These are phyloP conservation scores for Zootoca vivipara DNA, from an alignment of 2,113 vertebrate species.

Conservation along the genomic window DNA sequence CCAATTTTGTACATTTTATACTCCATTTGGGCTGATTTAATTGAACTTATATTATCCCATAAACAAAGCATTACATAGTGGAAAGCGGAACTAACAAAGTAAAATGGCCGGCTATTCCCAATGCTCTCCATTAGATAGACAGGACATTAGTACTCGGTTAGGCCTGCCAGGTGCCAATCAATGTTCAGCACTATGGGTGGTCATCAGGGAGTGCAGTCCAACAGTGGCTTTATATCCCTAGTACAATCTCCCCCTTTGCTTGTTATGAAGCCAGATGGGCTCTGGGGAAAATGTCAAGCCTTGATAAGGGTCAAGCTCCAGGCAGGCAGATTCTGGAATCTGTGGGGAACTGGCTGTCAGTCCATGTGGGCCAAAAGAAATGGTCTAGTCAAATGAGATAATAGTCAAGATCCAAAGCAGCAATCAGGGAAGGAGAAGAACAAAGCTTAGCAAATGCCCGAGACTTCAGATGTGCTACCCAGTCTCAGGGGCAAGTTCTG, in stretches of 20 bases:
- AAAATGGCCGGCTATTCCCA: background rate
- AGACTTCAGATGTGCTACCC: background rate
- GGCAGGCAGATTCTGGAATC: background rate
- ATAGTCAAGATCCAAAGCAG: background rate
- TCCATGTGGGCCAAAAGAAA: background rate
- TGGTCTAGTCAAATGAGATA: background rate
- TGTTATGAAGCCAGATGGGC: background rate
- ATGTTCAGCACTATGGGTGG: background rate
- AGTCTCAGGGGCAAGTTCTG: background rate
- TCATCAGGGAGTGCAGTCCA: background rate
- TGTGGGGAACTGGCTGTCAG: background rate
- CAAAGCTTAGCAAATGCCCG: background rate
- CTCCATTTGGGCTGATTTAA: background rate
- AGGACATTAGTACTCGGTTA: background rate
- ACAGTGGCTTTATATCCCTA: background rate
- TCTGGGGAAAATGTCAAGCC: background rate
- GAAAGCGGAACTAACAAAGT: background rate
- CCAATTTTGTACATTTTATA: background rate
- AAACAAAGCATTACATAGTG: background rate
- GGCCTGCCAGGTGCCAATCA: background rate
- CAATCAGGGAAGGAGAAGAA: background rate
- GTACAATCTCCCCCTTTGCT: background rate
- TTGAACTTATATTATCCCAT: background rate
- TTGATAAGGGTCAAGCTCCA: background rate
- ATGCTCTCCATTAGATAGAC: background rate